phyloP scores from a whole-genome alignment of 2,888 invertebrate genomes.

The Cyrtodaria siliqua region DNA sequence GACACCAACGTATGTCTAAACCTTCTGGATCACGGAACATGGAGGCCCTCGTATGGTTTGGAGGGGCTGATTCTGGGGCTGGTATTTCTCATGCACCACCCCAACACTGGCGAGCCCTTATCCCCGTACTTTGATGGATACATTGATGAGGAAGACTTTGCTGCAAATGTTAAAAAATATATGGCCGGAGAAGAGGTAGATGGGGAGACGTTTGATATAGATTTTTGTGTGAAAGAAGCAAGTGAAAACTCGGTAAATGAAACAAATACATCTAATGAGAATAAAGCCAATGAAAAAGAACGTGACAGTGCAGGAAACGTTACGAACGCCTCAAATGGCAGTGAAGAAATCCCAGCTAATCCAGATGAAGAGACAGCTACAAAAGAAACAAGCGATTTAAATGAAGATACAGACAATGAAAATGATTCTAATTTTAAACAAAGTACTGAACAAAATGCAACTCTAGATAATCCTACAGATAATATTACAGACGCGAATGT shows the following conservation, averaged over 20 bases:
- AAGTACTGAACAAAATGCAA: too few species aligned
- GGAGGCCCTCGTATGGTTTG: conserved; percentile 28
- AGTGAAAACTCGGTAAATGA: too few species aligned
- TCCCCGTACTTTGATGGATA: conserved; percentile 24
- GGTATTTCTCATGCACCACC: conserved; percentile 40
- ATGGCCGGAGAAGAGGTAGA: conserved; percentile 43
- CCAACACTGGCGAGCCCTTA: conserved; percentile 37
- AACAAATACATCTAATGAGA: too few species aligned
- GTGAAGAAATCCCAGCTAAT: too few species aligned
- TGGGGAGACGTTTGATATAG: conserved; percentile 15
- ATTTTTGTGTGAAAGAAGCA: conserved; percentile 26
- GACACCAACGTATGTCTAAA: conserved; percentile 50
- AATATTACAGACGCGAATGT: too few species aligned
- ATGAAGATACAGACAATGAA: too few species aligned
- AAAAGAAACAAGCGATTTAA: too few species aligned
- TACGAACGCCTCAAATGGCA: too few species aligned
- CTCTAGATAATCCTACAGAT: too few species aligned
- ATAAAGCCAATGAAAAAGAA: background rate
- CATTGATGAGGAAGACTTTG: conserved; percentile 13
- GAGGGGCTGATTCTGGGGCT: conserved; percentile 38
- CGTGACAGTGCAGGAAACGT: background rate
- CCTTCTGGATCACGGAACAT: conserved; percentile 35
- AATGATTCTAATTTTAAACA: too few species aligned
- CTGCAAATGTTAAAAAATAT: conserved; percentile 37
- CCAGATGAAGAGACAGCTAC: too few species aligned